These are phyloP conservation scores for Coracopsis vasa DNA, from an alignment of 2,113 vertebrate species.

Conservation along the genomic window DNA sequence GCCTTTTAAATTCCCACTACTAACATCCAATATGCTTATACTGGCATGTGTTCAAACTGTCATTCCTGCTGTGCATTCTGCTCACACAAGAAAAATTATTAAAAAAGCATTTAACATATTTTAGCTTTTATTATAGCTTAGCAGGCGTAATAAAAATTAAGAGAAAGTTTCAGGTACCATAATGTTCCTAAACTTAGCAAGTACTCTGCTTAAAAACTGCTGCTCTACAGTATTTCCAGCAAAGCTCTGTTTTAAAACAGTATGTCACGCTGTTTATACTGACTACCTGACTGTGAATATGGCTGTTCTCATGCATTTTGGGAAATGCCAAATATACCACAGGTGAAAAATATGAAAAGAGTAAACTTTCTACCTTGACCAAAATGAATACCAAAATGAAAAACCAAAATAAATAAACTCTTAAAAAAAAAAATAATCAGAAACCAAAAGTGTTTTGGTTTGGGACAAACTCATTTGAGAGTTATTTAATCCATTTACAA, in stretches of 20 bases:
- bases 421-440: not conserved
- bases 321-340: not conserved
- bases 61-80: not conserved
- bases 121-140: not conserved
- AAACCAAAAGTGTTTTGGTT: not conserved
- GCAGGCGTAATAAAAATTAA: not conserved
- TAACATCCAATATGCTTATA: constrained; percentile 16
- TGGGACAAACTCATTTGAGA: not conserved
- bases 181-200: not conserved
- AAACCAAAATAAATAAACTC: not conserved
- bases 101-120: constrained; percentile 14
- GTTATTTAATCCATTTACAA: not conserved
- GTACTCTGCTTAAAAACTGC: not conserved
- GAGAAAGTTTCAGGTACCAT: not conserved
- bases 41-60: not conserved
- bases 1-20: constrained; percentile 26
- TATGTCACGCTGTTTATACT: not conserved
- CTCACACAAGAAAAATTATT: not conserved
- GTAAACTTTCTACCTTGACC: not conserved
- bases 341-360: not conserved
- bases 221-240: not conserved
- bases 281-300: fast-evolving
- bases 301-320: not conserved
- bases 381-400: not conserved
- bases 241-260: not conserved